Conservation (phyloP, 1,140 invertebrate genomes). For the Orius laevigatus region DNA sequence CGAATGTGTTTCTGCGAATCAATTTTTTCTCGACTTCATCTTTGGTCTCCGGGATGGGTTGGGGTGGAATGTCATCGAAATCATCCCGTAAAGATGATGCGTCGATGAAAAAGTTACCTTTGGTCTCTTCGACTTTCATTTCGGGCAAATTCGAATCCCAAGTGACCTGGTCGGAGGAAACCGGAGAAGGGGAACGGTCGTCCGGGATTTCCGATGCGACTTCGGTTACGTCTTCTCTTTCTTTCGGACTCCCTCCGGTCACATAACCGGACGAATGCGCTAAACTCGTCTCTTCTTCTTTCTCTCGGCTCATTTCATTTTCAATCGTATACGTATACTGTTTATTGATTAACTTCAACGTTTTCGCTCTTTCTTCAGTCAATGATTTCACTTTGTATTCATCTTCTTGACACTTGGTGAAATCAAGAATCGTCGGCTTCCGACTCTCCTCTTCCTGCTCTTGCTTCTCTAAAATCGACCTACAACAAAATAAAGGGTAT, state of each 20-base stretch:
- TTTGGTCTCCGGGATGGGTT: neutral
- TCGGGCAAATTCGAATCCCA: slow-evolving; percentile 39
- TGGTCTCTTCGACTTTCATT: slow-evolving; percentile 23
- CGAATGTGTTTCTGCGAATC: slow-evolving; percentile 34
- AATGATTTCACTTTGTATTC: too few species aligned
- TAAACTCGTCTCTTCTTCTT: slow-evolving; percentile 5
- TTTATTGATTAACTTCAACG: slow-evolving; percentile 3
- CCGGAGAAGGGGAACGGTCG: slow-evolving; percentile 40
- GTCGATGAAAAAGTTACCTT: slow-evolving; percentile 44
- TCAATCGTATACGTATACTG: slow-evolving; percentile 7
- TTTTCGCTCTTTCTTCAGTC: neutral
- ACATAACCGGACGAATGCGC: slow-evolving; percentile 16
- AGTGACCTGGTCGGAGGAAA: slow-evolving; percentile 39
- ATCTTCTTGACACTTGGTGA: neutral
- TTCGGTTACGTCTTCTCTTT: slow-evolving; percentile 24
- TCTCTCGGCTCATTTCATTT: slow-evolving; percentile 9
- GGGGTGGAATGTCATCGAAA: slow-evolving; percentile 14
- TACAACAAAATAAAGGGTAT: neutral
- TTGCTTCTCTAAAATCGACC: neutral
- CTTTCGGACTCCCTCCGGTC: slow-evolving; percentile 32
- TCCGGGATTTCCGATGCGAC: slow-evolving; percentile 43
- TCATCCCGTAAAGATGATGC: slow-evolving; percentile 54
- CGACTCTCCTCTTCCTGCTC: neutral
- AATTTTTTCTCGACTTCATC: slow-evolving; percentile 20
- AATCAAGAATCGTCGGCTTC: slow-evolving; percentile 4